These are phyloP conservation scores for Rhynchomys soricoides DNA, from an alignment of 2,113 vertebrate species.

Conservation along the genomic window DNA sequence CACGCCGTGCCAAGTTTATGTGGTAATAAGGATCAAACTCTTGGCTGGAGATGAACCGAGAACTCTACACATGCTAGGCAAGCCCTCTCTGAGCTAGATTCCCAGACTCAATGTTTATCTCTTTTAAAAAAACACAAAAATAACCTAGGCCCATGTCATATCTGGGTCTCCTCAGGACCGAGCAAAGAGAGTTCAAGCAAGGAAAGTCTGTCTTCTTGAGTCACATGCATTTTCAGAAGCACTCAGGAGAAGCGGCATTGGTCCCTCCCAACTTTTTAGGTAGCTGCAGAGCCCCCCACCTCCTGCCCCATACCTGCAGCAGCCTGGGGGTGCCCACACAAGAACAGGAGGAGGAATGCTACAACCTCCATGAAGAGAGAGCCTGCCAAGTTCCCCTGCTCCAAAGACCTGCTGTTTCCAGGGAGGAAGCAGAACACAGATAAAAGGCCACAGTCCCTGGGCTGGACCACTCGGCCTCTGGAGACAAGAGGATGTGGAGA, in stretches of 20 bases:
- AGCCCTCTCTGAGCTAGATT: neutral
- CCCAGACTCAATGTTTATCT: neutral
- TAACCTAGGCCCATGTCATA: neutral
- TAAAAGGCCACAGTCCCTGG: conserved; percentile 9
- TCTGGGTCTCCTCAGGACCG: neutral
- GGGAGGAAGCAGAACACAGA: conserved; percentile 67
- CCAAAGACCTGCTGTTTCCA: neutral
- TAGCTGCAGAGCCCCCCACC: neutral
- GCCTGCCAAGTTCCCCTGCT: neutral
- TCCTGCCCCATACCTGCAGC: conserved; percentile 63
- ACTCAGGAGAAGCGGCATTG: neutral
- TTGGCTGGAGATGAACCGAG: neutral
- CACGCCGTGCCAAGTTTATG: neutral
- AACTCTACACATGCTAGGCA: neutral
- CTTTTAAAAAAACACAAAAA: neutral
- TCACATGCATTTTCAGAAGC: neutral
- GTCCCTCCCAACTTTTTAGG: neutral
- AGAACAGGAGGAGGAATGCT: conserved; percentile 21
- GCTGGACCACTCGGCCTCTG: neutral
- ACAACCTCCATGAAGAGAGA: conserved; percentile 61
- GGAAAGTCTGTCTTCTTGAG: neutral
- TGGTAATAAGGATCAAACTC: neutral
- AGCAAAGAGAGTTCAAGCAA: no score
- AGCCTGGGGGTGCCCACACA: neutral
- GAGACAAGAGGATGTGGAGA: neutral